These are phyloP conservation scores for Synanthedon myopaeformis DNA, from an alignment of 2,888 invertebrate species.

Conservation along the genomic window DNA sequence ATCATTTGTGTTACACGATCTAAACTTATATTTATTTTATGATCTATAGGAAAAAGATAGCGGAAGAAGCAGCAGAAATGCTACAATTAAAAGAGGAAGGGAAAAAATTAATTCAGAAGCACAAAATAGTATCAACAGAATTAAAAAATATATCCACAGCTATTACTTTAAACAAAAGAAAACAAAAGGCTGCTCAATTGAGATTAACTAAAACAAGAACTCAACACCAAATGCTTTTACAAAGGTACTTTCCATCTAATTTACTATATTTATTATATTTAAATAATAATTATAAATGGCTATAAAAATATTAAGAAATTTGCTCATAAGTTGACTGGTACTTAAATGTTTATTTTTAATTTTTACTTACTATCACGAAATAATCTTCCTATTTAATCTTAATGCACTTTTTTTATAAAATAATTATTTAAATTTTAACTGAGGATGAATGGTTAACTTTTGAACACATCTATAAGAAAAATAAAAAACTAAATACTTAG, in stretches of 20 bases:
- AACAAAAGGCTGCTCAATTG: conserved; percentile 44
- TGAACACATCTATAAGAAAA: too few species aligned
- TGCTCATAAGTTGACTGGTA: too few species aligned
- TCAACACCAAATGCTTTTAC: conserved; percentile 52
- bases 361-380: too few species aligned
- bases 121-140: conserved; percentile 56
- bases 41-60: conserved; percentile 48
- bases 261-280: too few species aligned
- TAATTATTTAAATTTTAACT: too few species aligned
- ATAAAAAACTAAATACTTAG: too few species aligned
- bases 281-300: too few species aligned
- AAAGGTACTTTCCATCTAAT: conserved; percentile 35
- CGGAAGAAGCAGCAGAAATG: conserved; percentile 55
- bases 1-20: conserved; percentile 9
- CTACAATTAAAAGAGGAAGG: conserved; percentile 53
- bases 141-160: conserved; percentile 52
- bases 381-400: too few species aligned
- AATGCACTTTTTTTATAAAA: too few species aligned
- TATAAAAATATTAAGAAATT: too few species aligned
- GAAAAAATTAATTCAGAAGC: conserved; percentile 45
- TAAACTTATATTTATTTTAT: background rate
- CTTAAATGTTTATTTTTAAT: too few species aligned
- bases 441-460: too few species aligned
- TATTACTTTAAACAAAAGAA: conserved; percentile 51
- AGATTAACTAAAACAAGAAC: conserved; percentile 44